Base-by-base conservation (phyloP, 2,888 invertebrate species). In the Caenorhabditis panamensis region DNA sequence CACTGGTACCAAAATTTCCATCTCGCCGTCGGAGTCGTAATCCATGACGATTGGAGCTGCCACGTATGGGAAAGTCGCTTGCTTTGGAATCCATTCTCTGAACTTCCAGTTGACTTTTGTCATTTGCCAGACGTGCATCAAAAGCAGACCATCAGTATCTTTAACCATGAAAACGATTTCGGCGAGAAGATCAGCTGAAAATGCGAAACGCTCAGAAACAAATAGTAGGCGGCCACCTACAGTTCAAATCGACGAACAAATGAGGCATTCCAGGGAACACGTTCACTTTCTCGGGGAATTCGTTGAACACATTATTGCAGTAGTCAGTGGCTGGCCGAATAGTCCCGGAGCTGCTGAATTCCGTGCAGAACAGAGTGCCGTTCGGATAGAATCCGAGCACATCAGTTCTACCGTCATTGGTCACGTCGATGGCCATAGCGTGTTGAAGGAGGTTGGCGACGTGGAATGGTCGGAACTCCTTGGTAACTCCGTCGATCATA, bases 391-490 rank as follows among this genome's bases (percentile, higher is more conserved):
- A 88, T n/a, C 89, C 90, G 22, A 90, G 36, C 26, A 90, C 68
- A 67, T 90, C 90, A 37, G 88, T 84, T 20, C 78, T 69, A 9
- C 90, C 90, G 62, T 90, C 90, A 22, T 88, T 86, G 16, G 86
- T 82, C 1, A 90, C 84, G 68, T 90, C 90, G 44, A 90, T 79
- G 11, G 89, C 81, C 80, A 75, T 78, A 3, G 82, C 78, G 53
- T 78, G 82, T 31, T 82, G 78, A n/a, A 44, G 49, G 2, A 82
- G 75, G 22, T 56, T 16, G 16, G 54, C 82, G 18, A 82, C 71
- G 44, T 51, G 66, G 53, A 51, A 53, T 24, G 63, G 58, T 0
- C n/a, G 22, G 61, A 82, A 82, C 1, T 26, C n/a, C 24, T 76
- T 72, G 16, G 37, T 56, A 13, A 53, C 66, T 16, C 24, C 24